phyloP scores from a whole-genome alignment of 2,888 invertebrate genomes.

The Heliconius ethilla region DNA sequence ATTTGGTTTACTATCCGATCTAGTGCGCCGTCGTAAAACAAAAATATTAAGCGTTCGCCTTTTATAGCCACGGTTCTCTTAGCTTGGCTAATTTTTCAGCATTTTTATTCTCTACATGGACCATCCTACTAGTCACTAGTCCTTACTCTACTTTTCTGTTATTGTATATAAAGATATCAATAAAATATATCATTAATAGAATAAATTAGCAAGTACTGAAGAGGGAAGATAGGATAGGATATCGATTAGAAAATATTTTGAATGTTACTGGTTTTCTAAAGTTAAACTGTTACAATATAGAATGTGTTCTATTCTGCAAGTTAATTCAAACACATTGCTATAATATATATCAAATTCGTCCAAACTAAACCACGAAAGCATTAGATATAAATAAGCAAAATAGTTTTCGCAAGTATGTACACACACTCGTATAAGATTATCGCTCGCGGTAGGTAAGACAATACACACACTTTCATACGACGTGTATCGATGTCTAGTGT shows the following conservation, averaged over 20 bases:
- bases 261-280: no score
- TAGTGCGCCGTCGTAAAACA: constrained; percentile 40
- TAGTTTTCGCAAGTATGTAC: neutral
- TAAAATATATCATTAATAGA: neutral
- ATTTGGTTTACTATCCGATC: constrained; percentile 43
- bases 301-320: no score
- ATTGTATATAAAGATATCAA: neutral
- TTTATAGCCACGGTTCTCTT: constrained; percentile 27
- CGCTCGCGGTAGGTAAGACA: neutral
- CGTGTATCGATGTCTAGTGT: neutral
- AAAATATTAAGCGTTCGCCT: constrained; percentile 35
- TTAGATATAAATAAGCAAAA: neutral
- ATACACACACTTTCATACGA: neutral
- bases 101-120: constrained; percentile 26
- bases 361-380: neutral
- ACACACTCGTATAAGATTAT: neutral
- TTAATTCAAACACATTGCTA: no score
- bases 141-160: neutral
- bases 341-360: no score
- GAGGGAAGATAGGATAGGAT: neutral
- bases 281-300: no score
- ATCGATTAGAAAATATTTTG: no score
- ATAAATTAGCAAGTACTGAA: neutral
- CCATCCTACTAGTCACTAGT: no score
- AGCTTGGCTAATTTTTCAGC: constrained; percentile 31